Percentiles rank a stretch among this genome's conserved stretches.
Evolutionary conservation across 1,140 invertebrate genomes (phyloP).

Genomic region (Orius insidiosus): DNA sequence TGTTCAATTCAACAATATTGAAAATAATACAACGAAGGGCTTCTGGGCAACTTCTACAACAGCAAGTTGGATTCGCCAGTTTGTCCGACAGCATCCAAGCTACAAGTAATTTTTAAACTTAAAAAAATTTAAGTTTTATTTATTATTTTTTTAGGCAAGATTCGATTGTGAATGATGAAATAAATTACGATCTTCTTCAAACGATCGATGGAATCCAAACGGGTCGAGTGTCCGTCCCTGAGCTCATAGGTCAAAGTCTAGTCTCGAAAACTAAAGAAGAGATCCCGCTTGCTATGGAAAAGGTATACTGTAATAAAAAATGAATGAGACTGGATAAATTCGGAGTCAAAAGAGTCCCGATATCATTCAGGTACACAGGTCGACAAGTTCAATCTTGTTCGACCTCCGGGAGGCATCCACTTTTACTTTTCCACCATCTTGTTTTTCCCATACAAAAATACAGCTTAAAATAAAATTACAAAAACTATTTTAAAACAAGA

Average conservation of each 20-base stretch:
- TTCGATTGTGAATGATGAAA: conserved; percentile 70
- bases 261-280: conserved; percentile 62
- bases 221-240: conserved; percentile 51
- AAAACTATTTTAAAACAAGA: no score
- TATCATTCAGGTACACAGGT: no score
- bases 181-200: conserved; percentile 85
- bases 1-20: conserved; percentile 95
- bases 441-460: background rate
- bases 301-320: conserved; percentile 24
- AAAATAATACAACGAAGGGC: conserved; percentile 83
- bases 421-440: background rate
- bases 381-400: no score
- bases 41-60: conserved; percentile 73
- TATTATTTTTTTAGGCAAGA: conserved; percentile 47
- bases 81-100: conserved; percentile 72
- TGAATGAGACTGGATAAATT: no score
- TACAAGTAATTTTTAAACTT: conserved; percentile 50
- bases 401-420: background rate
- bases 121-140: background rate
- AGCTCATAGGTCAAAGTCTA: conserved; percentile 50
- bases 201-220: conserved; percentile 53
- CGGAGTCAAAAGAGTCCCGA: no score
- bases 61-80: conserved; percentile 81
- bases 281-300: conserved; percentile 51
- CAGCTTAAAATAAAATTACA: no score